Conservation (phyloP, 2,888 invertebrate species). For the Zonitis immaculata region DNA sequence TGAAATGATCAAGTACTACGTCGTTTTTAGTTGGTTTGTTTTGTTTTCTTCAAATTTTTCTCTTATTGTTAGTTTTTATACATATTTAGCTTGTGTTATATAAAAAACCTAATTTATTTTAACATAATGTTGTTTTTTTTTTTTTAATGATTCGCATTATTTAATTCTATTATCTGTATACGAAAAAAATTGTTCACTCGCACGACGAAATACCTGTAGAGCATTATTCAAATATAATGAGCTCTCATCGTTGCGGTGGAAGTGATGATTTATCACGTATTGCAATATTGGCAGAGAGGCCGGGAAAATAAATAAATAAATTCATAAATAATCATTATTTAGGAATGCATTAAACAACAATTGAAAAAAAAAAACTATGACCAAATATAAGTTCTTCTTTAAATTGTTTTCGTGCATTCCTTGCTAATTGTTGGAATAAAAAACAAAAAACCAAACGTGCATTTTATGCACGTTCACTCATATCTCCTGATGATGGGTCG, state of each 20-base stretch:
- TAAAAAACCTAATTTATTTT: background rate
- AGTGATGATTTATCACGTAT: slow-evolving; percentile 14
- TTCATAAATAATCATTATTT: no score
- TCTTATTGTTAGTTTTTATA: background rate
- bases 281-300: slow-evolving; percentile 14
- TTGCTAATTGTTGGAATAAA: no score
- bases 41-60: background rate
- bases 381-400: slow-evolving; percentile 29
- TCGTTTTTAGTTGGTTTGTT: slow-evolving; percentile 3
- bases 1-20: slow-evolving; percentile 2
- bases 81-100: background rate
- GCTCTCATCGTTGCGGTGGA: slow-evolving; percentile 5
- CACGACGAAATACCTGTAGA: slow-evolving; percentile 13
- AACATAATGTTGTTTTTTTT: no score
- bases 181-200: slow-evolving; percentile 8
- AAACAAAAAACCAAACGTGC: no score
- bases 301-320: background rate
- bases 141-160: background rate
- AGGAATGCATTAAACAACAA: no score
- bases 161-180: background rate
- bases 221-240: background rate
- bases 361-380: no score
- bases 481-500: slow-evolving; percentile 13
- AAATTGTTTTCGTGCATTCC: background rate
- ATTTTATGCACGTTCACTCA: slow-evolving; percentile 25